Base-by-base conservation (phyloP, 2,888 invertebrate species). In the Nemapogon koenigi region DNA sequence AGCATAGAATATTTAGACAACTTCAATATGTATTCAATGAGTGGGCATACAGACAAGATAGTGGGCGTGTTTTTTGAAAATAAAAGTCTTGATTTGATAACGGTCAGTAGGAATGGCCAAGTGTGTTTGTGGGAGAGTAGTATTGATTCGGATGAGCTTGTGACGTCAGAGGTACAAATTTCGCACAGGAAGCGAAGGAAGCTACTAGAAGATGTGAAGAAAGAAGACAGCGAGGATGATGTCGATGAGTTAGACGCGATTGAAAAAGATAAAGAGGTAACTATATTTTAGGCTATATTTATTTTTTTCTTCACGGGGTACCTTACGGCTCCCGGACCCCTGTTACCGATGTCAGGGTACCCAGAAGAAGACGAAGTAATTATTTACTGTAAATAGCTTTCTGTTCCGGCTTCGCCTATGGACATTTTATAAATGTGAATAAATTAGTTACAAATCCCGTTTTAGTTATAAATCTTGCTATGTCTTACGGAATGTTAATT, bases 41-140 rank as follows among this genome's bases (percentile, higher is more conserved):
- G 91, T 8, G 90, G 92, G 1, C 96, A 97, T 56, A 88, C 89
- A 0, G 93, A 95, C 57, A 79, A 84, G 30, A 85, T 99, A 38
- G 85, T 94, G 0, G 89, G 87, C 0, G 89, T 90, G 32, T 97
- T 91, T 62, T 98, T 99, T 71, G 92, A 95, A 57, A 83, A 86
- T 38, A 83, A 89, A 43, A 91, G 88, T 49, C 84, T 97, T 47
- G 91, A 97, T 68, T 73, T 97, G 7, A 88, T 88, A 43, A 91
- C 93, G 1, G 79, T 94, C 2, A 88, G 90, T 54, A 84, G 87
- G 51, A 94, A 94, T 65, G 95, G 95, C 0, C 90, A 90, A 49
- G 67, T 93, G 3, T 88, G 87, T 57, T 51, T 93, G 29, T 97
- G 97, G 97, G 89, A 93, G 54, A 90, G 93, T 48, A 89, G 84